phyloP scores from a whole-genome alignment of 2,888 invertebrate genomes.

The Epinotia ramella region DNA sequence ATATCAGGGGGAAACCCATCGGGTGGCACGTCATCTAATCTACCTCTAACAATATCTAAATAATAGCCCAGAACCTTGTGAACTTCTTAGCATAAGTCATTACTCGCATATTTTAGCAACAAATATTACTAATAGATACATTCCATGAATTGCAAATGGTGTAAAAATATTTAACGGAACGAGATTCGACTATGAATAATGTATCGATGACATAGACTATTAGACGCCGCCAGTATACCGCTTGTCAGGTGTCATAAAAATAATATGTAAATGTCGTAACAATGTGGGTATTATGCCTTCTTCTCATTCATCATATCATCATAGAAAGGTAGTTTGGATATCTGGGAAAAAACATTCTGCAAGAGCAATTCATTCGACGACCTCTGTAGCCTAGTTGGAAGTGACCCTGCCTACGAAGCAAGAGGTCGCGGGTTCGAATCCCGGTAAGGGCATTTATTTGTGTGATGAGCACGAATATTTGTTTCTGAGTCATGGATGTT shows the following conservation, averaged over 20 bases:
- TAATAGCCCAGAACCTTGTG: conserved; percentile 1
- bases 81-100: background rate
- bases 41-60: conserved; percentile 7
- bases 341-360: background rate
- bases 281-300: conserved; percentile 13
- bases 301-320: conserved; percentile 4
- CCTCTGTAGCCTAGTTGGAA: too few species aligned
- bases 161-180: conserved; percentile 47
- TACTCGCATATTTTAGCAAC: conserved; percentile 16
- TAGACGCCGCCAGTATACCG: conserved; percentile 7
- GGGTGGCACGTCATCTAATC: background rate
- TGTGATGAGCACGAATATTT: too few species aligned
- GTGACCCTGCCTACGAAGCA: too few species aligned
- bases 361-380: too few species aligned
- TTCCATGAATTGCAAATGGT: conserved; percentile 52
- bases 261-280: conserved; percentile 33
- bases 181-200: conserved; percentile 38
- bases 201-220: conserved; percentile 20
- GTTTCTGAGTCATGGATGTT: too few species aligned
- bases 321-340: background rate
- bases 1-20: background rate
- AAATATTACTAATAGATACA: conserved; percentile 48
- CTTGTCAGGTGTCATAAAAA: conserved; percentile 36
- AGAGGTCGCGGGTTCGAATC: too few species aligned
- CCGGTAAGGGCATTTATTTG: too few species aligned